Conservation (phyloP, 2,113 vertebrate genomes). For the Stictonetta naevosa region DNA sequence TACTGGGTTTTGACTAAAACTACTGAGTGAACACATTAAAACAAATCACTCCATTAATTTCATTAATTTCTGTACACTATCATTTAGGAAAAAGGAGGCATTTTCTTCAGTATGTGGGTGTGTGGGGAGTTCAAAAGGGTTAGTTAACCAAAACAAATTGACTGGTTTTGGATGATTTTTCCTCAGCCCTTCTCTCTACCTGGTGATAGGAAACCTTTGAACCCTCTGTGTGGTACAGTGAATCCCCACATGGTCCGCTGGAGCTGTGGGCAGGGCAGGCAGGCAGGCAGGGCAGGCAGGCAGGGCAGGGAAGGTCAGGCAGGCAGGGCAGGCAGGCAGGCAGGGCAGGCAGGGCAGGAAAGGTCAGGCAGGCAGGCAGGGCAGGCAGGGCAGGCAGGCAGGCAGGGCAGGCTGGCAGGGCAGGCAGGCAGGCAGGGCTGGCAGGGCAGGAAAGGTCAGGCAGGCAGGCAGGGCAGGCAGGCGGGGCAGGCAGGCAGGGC, state of each 20-base stretch:
- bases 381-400: no score
- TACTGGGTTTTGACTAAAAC: background rate
- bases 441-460: no score
- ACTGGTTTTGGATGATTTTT: background rate
- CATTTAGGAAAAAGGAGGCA: background rate
- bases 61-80: background rate
- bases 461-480: no score
- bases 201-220: background rate
- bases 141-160: background rate
- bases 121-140: background rate
- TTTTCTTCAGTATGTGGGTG: rapidly evolving
- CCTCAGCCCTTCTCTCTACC: background rate
- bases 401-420: no score
- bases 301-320: no score
- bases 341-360: no score
- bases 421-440: no score
- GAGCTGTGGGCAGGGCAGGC: background rate
- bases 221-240: rapidly evolving
- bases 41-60: background rate
- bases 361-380: no score
- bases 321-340: no score
- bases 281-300: no score
- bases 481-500: no score
- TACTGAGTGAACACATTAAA: background rate
- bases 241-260: rapidly evolving